Base-by-base conservation (phyloP, 2,797 vertebrate species). In the Sebastes flavidus region DNA sequence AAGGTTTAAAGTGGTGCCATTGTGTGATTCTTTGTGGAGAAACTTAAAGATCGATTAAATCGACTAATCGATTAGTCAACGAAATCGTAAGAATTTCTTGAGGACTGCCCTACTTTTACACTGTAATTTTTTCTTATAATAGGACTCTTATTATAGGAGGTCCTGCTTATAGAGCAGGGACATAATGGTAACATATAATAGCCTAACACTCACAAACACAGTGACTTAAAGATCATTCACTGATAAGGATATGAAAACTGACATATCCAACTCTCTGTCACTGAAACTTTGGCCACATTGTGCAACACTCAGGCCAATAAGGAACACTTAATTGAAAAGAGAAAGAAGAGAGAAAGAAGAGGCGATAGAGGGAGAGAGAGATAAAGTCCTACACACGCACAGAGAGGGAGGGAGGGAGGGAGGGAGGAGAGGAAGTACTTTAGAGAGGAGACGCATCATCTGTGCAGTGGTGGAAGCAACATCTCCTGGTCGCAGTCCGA, bases 401-500 rank as follows among this genome's bases (percentile, higher is more conserved):
- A 49, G 16, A 46, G 58, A 71, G 63, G 2, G 29, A 71, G 77
- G 58, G 49, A 38, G 54, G 46, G 46, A 32, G 34, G 12, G 59
- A 34, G 63, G 22, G 75, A 62, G 59, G 62, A 9, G 78, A 75
- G 65, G 60, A 90, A 89, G 84, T 92, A 92, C 88, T 92, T 92
- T 90, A 93, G 86, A 90, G 90, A 87, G 85, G 86, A 91, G 89
- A 91, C 87, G 88, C 93, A 94, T 94, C 93, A 81, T 93, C 87
- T 85, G 88, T 90, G 92, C 93, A 90, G 93, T 78, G 88, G 87
- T 92, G 85, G 82, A 89, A 77, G 87, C 83, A 88, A 91, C 91
- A 89, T 91, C 91, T 89, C 80, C 71, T 58, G 82, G 61, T 85
- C 42, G 70, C 84, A 72, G 85, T 78, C 82, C 49, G 73, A 75